These are phyloP conservation scores for Takifugu rubripes DNA, from an alignment of 2,797 vertebrate genomes.

Conservation along the genomic window DNA sequence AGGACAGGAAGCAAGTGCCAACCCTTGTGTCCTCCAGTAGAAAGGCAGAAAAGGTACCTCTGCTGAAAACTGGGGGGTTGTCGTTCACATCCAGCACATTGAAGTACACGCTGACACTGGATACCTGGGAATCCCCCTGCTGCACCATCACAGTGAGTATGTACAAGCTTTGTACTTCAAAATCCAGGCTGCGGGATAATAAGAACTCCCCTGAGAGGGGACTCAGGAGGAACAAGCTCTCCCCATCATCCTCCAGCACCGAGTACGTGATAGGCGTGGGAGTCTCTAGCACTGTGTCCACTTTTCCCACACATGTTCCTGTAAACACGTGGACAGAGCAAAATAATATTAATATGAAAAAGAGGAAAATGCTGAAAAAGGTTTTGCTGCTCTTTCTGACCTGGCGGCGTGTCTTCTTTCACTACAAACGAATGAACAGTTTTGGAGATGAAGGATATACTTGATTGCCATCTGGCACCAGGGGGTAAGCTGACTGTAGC, in stretches of 20 bases:
- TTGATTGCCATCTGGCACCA: constrained; percentile 57
- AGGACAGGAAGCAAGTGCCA: constrained; percentile 67
- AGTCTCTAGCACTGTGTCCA: constrained; percentile 46
- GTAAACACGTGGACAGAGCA: constrained; percentile 36
- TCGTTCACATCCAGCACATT: constrained; percentile 78
- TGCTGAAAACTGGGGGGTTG: constrained; percentile 49
- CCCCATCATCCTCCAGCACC: constrained; percentile 75
- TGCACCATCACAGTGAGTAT: constrained; percentile 66
- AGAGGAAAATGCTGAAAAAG: neutral
- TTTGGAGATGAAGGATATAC: constrained; percentile 62
- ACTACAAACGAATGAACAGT: constrained; percentile 76
- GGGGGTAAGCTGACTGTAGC: constrained; percentile 25
- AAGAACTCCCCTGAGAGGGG: constrained; percentile 75
- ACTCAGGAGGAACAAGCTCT: constrained; percentile 75
- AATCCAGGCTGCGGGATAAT: constrained; percentile 76
- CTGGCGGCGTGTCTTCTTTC: constrained; percentile 76
- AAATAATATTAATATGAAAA: neutral
- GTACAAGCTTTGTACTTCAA: constrained; percentile 71
- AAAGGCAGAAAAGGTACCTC: constrained; percentile 46
- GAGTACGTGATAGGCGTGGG: constrained; percentile 63
- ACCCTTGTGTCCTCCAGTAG: constrained; percentile 60
- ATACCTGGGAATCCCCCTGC: constrained; percentile 50
- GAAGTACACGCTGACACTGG: constrained; percentile 75
- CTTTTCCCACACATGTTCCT: constrained; percentile 75
- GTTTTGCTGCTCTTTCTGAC: constrained; percentile 43